Conservation (phyloP, 2,113 vertebrate genomes). For the Corapipo altera region DNA sequence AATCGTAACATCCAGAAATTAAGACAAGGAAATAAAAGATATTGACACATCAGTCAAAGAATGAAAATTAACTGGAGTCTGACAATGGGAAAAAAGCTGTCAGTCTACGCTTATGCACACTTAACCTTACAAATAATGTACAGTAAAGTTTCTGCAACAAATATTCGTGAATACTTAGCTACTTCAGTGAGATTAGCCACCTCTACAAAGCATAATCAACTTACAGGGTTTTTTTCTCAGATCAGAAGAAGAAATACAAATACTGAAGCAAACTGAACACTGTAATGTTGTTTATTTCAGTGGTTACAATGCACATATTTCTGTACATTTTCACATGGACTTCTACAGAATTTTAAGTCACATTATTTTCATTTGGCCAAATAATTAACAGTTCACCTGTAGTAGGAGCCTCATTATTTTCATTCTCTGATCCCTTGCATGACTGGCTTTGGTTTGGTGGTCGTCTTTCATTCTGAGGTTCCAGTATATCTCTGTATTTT, state of each 20-base stretch:
- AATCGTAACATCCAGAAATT: background rate
- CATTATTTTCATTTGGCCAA: background rate
- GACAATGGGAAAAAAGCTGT: background rate
- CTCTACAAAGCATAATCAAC: background rate
- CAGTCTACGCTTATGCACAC: background rate
- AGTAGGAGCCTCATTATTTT: constrained; percentile 20
- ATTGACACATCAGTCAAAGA: background rate
- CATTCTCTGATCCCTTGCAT: constrained; percentile 75
- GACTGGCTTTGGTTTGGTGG: constrained; percentile 72
- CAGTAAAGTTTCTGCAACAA: background rate
- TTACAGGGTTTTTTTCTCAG: background rate
- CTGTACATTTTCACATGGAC: background rate
- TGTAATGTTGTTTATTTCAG: background rate
- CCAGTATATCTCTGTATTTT: constrained; percentile 97
- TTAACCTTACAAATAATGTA: background rate
- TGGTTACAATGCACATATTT: background rate
- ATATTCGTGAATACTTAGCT: background rate
- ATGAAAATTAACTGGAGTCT: background rate
- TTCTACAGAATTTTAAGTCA: background rate
- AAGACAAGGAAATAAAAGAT: background rate
- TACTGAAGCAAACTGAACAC: background rate
- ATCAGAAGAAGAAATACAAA: background rate
- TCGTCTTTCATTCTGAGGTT: constrained; percentile 90
- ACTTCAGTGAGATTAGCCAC: background rate
- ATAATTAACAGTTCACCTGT: constrained; percentile 8